Evolutionary conservation across 2,888 invertebrate species (phyloP), one percentile per base, ranked within the genome.

Genomic region (Tenthredo scrophulariae): DNA sequence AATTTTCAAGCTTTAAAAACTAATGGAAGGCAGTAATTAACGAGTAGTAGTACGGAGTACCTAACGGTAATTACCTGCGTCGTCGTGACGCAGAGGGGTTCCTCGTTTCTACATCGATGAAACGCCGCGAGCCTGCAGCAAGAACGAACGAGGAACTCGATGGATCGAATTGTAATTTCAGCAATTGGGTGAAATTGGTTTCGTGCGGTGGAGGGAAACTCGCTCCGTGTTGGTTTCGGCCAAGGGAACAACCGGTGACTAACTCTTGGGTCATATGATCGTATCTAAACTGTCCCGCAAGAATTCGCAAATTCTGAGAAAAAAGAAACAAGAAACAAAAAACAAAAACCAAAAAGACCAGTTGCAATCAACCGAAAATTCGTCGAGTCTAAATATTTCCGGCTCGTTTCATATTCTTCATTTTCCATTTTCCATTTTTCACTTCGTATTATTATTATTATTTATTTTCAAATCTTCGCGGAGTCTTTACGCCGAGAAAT

Each of bases 131-230:
- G 33, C 4, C n/a, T n/a, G n/a, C n/a, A n/a, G n/a, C 80, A 13
- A 40, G 7, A 26, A 54, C 54, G 33, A 67, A 7, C 62, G 22
- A 46, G 46, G n/a, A 58, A 50, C 15, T 26, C 80, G 80, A 80
- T 62, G 80, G 80, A 80, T 80, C 80, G 58, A 62, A 80, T 80
- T 80, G 58, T 80, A 80, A 80, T 80, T 80, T 62, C 80, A 62
- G 80, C 62, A 80, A 80, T 62, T 80, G 80, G 80, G 58, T 62
- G 62, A 80, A 80, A 80, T 80, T 80, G 80, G 37, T 80, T 80
- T 80, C 62, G 50, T 62, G 58, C 80, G 58, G 62, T 58, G 62
- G 62, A 15, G 80, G 80, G 22, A 77, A 50, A 50, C 50, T 74
- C 43, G 33, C 50, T 74, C 74, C 22, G 43, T 40, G 43, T 43